phyloP scores from a whole-genome alignment of 1,140 invertebrate species.

The Diabrotica undecimpunctata region DNA sequence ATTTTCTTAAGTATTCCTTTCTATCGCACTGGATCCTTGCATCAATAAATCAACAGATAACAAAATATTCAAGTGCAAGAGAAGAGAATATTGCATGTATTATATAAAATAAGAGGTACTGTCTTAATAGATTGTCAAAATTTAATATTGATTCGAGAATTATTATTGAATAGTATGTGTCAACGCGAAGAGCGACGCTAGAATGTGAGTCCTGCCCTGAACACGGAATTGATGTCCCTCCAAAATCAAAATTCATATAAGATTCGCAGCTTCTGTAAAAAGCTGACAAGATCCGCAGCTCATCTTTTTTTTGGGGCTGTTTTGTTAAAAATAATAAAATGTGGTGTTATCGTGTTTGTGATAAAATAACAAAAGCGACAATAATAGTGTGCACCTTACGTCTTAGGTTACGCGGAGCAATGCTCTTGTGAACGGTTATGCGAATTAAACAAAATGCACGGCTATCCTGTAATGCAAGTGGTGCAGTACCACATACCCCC shows the following conservation, averaged over 20 bases:
- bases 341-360: neutral
- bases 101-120: too few relatives aligned
- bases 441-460: slow-evolving; percentile 48
- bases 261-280: slow-evolving; percentile 23
- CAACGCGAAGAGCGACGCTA: too few relatives aligned
- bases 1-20: too few relatives aligned
- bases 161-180: too few relatives aligned
- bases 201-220: slow-evolving; percentile 11
- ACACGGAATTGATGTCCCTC: slow-evolving; percentile 8
- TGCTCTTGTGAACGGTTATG: neutral
- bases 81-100: too few relatives aligned
- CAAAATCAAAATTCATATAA: slow-evolving; percentile 29
- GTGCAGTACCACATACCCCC: slow-evolving; percentile 56
- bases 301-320: neutral
- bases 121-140: too few relatives aligned
- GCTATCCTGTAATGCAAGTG: slow-evolving; percentile 58
- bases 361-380: neutral
- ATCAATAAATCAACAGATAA: too few relatives aligned
- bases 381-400: neutral
- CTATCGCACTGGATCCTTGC: too few relatives aligned
- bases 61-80: too few relatives aligned
- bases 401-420: neutral
- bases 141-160: too few relatives aligned
- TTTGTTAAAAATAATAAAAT: neutral
- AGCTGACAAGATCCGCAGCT: neutral